Evolutionary conservation across 2,888 invertebrate species (phyloP), one percentile per base, ranked within the genome.

Genomic region (Cantharis nigra): DNA sequence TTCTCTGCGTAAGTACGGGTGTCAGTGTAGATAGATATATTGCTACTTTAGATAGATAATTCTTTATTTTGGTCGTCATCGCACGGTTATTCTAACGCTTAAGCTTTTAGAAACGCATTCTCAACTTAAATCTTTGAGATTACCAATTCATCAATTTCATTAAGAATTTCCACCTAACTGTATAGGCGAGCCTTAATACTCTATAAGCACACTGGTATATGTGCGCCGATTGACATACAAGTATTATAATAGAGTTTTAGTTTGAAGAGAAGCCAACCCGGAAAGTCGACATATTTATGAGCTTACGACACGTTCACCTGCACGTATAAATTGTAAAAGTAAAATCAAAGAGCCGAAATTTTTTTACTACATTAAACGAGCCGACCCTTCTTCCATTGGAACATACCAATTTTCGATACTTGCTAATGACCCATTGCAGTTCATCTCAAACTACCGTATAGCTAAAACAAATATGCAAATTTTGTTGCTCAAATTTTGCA

Each of bases 201-300:
- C n/a, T n/a, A n/a, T n/a, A 49, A 49, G 49, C 49, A 49, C n/a
- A 49, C 49, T 30, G 2, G 70, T 23, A 20, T 64, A 16, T 65
- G 23, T 71, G 63, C 18, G 63, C 28, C 13, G 77, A 77, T 77
- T 71, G 74, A 77, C 69, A 77, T 71, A 62, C 16, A 71, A 71
- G 23, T 28, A 70, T 74, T 64, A 30, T 70, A 74, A 63, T 71
- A 62, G 26, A 70, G 30, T 67, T 14, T 30, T n/a, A 23, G 72
- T 75, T 75, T 78, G 78, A 78, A 71, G 70, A 33, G 70, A 63
- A 49, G 78, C 78, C 78, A 78, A 75, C 75, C 75, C 78, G 78
- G 75, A 78, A 78, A 78, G 67, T 75, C 70, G 69, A 77, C 74
- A 30, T 70, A 69, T 72, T 75, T 75, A 72, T 75, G 63, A 49